Evolutionary conservation across 2,888 invertebrate genomes (phyloP).

Genomic region (Hypena proboscidalis): DNA sequence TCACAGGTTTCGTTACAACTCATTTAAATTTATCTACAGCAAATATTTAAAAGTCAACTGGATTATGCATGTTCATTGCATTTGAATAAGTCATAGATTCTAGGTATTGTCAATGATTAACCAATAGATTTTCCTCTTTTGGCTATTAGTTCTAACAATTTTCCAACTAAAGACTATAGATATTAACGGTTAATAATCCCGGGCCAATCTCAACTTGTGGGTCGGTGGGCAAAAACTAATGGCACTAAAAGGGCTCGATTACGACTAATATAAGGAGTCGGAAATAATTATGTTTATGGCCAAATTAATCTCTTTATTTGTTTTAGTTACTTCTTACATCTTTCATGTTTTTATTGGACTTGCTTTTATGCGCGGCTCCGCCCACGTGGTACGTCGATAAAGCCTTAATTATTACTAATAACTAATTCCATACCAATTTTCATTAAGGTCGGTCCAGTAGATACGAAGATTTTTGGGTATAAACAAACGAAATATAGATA

Average conservation of each 20-base stretch:
- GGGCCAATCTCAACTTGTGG: not conserved
- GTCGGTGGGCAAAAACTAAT: not conserved
- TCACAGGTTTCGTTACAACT: constrained; percentile 14
- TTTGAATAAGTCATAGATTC: not conserved
- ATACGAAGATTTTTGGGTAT: no score
- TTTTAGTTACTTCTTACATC: not conserved
- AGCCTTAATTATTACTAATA: no score
- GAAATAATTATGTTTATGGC: not conserved
- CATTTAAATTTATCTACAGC: constrained; percentile 7
- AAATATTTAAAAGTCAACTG: constrained; percentile 7
- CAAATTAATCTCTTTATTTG: constrained; percentile 5
- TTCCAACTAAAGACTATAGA: not conserved
- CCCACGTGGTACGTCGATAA: no score
- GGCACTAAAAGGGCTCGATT: not conserved
- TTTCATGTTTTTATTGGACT: no score
- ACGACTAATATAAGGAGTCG: constrained; percentile 2
- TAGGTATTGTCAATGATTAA: constrained; percentile 1
- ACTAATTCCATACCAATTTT: no score
- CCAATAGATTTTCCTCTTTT: not conserved
- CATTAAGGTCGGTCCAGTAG: no score
- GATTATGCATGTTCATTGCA: not conserved
- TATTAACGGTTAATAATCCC: not conserved
- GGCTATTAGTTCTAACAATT: not conserved
- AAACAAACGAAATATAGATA: no score
- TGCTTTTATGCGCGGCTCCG: no score